Evolutionary conservation across 2,113 vertebrate species (phyloP).

Genomic region (Pteruthius melanotis): DNA sequence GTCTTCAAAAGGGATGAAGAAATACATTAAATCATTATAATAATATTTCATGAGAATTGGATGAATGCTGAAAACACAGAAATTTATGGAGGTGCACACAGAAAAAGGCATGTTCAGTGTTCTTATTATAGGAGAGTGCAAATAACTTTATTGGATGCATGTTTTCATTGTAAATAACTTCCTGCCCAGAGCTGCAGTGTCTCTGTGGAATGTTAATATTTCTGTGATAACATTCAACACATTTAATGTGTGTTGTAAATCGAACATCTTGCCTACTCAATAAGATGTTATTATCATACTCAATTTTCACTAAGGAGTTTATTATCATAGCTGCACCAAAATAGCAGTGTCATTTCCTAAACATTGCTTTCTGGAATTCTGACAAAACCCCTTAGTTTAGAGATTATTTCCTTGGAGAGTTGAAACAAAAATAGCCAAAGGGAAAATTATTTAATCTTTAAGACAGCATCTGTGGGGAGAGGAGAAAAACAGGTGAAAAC

Average conservation of each 20-base stretch:
- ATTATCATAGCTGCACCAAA: conserved; percentile 6
- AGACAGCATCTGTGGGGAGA: background rate
- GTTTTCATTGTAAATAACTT: conserved; percentile 9
- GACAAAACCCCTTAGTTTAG: conserved; percentile 15
- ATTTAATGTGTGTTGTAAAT: background rate
- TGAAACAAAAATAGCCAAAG: conserved; percentile 27
- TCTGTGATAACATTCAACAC: background rate
- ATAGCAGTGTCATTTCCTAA: background rate
- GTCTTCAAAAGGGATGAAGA: background rate
- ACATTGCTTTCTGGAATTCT: background rate
- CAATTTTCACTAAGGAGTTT: conserved; percentile 7
- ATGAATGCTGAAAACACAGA: background rate
- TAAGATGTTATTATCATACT: background rate
- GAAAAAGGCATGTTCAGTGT: background rate
- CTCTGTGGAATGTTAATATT: conserved; percentile 8
- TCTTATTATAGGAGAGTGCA: background rate
- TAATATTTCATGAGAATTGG: background rate
- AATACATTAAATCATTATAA: background rate
- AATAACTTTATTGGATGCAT: background rate
- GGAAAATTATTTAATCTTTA: background rate
- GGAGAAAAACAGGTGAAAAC: background rate
- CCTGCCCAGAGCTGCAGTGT: background rate
- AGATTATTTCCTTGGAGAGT: conserved; percentile 14
- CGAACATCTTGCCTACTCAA: background rate
- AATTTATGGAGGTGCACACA: background rate